phyloP scores from a whole-genome alignment of 2,797 vertebrate species.

The Amphiprion clarkii region DNA sequence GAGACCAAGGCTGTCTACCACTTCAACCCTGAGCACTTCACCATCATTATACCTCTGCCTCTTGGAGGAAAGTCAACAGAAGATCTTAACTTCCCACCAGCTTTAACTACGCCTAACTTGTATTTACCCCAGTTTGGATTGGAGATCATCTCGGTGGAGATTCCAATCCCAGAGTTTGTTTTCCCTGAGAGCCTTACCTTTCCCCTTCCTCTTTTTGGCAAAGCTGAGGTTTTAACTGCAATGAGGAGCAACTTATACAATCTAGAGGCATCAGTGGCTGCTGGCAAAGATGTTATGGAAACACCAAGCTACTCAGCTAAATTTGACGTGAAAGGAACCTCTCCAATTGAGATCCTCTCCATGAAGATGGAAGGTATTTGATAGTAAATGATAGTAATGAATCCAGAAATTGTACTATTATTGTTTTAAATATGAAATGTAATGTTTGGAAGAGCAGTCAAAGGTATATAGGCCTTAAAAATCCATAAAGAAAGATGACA shows the following conservation, averaged over 20 bases:
- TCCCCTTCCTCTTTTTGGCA: conserved; percentile 87
- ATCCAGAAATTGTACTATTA: too few species aligned
- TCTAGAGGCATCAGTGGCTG: conserved; percentile 85
- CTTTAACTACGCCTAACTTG: conserved; percentile 85
- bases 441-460: too few species aligned
- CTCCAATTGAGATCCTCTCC: conserved; percentile 89
- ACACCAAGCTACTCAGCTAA: conserved; percentile 80
- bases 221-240: conserved; percentile 86
- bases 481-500: too few species aligned
- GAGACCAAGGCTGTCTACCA: conserved; percentile 86
- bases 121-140: conserved; percentile 85
- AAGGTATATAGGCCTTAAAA: too few species aligned
- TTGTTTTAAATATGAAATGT: too few species aligned
- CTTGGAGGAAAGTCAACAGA: conserved; percentile 90
- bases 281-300: conserved; percentile 85
- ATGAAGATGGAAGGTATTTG: conserved; percentile 88
- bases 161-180: conserved; percentile 86
- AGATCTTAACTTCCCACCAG: conserved; percentile 85
- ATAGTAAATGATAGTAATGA: not conserved
- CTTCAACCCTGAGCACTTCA: conserved; percentile 86
- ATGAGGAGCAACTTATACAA: conserved; percentile 93
- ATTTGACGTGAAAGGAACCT: conserved; percentile 85
- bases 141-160: conserved; percentile 82
- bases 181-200: conserved; percentile 86
- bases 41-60: conserved; percentile 88